Conservation (phyloP, 23 tunicate species). For the Phallusia fumigata region DNA sequence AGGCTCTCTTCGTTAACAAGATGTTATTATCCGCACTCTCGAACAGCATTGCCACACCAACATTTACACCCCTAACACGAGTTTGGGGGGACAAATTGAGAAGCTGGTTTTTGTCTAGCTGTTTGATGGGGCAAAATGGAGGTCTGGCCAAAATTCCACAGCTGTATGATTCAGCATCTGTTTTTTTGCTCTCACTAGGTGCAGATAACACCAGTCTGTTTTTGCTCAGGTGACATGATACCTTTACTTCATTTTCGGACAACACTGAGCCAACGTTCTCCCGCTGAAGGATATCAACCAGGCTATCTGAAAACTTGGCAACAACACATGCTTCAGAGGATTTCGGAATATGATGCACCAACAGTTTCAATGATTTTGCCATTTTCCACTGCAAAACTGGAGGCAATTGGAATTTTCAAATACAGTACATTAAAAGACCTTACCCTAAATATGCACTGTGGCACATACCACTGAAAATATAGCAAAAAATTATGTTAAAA, state of each 20-base stretch:
- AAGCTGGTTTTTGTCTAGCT: conserved; percentile 8
- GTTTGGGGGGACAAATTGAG: conserved; percentile 9
- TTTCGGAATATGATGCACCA: neutral
- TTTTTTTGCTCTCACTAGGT: neutral
- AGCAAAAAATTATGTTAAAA: too few species aligned
- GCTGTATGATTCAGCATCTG: neutral
- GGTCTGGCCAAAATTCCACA: conserved; percentile 34
- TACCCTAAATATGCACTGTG: too few species aligned
- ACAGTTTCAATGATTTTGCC: neutral
- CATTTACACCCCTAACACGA: conserved; percentile 34
- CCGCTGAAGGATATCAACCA: neutral
- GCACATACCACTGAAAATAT: too few species aligned
- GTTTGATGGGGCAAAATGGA: conserved; percentile 60
- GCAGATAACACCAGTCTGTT: neutral
- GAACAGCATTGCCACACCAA: conserved; percentile 57
- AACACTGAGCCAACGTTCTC: neutral
- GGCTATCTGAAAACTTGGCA: neutral
- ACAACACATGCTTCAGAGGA: neutral
- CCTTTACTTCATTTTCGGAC: neutral
- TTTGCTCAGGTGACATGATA: neutral
- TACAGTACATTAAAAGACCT: too few species aligned
- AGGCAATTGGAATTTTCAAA: too few species aligned
- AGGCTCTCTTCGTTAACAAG: conserved; percentile 46
- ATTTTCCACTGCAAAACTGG: too few species aligned
- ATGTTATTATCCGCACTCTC: conserved; percentile 58